Conservation (phyloP, 64 coral and sea anemone species). For the Montipora sp. region DNA sequence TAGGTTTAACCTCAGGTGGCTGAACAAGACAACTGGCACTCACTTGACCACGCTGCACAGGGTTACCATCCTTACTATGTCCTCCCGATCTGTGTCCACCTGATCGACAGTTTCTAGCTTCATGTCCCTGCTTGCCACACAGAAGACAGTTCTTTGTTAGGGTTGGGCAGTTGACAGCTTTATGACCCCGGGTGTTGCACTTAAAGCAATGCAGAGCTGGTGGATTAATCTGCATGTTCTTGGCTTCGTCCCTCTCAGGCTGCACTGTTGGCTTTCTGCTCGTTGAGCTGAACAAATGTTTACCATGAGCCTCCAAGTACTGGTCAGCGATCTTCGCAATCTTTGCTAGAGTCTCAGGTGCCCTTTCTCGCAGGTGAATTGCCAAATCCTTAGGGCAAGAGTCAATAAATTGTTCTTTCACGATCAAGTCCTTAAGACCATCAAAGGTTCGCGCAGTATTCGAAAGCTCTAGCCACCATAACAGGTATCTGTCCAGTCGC, state of each 20-base stretch:
- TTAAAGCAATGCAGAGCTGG: slow-evolving; percentile 9
- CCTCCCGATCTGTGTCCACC: neutral
- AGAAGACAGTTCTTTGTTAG: neutral
- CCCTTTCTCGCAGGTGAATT: too few species aligned
- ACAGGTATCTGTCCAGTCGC: neutral
- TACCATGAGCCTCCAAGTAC: too few species aligned
- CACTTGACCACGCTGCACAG: slow-evolving; percentile 3
- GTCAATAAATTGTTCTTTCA: too few species aligned
- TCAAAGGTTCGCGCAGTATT: slow-evolving; percentile 27
- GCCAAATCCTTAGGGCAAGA: too few species aligned
- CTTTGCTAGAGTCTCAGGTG: too few species aligned
- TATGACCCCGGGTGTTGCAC: neutral
- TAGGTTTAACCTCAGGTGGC: neutral
- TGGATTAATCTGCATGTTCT: neutral
- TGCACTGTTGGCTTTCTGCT: too few species aligned
- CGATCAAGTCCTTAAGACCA: too few species aligned
- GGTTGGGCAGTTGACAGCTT: too few species aligned
- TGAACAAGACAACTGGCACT: slow-evolving; percentile 44
- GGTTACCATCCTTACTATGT: slow-evolving; percentile 10
- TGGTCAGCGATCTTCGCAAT: too few species aligned
- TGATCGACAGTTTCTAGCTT: slow-evolving; percentile 48
- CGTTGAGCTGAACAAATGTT: too few species aligned
- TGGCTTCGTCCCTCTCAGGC: too few species aligned
- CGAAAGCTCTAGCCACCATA: slow-evolving; percentile 69
- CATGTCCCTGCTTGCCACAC: slow-evolving; percentile 27